Evolutionary conservation across 2,113 vertebrate species (phyloP).

Genomic region (Colistium nudipinnis): DNA sequence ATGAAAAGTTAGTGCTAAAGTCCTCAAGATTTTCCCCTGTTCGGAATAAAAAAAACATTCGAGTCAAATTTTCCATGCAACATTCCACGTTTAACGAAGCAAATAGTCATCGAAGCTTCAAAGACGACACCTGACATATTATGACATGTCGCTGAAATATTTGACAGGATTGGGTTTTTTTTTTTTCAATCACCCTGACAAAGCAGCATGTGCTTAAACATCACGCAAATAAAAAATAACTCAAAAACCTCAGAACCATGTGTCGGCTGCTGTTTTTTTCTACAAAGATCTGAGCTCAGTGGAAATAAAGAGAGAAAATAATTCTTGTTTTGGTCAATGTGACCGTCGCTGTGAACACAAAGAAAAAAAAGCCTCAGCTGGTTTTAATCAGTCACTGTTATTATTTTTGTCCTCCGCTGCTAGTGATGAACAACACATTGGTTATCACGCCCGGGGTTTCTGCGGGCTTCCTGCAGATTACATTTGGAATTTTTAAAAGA

Average conservation of each 20-base stretch:
- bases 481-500: too few species aligned
- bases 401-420: too few species aligned
- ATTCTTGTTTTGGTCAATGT: too few species aligned
- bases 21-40: too few species aligned
- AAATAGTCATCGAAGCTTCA: background rate
- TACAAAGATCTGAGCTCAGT: background rate
- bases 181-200: background rate
- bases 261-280: background rate
- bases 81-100: background rate
- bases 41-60: background rate
- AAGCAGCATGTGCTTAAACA: background rate
- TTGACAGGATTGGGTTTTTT: too few species aligned
- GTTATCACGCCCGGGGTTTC: too few species aligned
- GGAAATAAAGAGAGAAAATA: conserved; percentile 1
- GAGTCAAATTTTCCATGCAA: background rate
- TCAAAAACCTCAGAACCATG: too few species aligned
- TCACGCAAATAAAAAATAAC: background rate
- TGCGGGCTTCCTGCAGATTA: too few species aligned
- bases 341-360: too few species aligned
- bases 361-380: background rate
- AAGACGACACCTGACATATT: background rate
- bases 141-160: background rate
- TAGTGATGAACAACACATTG: background rate
- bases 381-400: too few species aligned
- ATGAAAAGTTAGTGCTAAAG: too few species aligned